These are phyloP conservation scores for Ptychadena robeensis DNA, from an alignment of 2,797 vertebrate genomes.

Conservation along the genomic window DNA sequence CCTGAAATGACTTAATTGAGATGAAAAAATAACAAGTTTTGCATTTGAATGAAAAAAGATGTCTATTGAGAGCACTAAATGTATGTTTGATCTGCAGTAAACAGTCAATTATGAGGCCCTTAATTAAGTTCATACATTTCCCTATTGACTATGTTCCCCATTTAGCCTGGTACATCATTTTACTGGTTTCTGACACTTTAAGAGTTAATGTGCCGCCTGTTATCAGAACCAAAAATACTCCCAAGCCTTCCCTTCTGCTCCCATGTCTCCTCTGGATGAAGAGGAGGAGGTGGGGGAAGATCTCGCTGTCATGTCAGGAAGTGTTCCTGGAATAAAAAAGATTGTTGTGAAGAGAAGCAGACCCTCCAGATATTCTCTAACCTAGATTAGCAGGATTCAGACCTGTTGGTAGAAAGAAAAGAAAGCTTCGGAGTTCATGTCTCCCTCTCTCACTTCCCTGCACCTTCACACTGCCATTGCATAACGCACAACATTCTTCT, in stretches of 20 bases:
- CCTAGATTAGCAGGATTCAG: conserved; percentile 69
- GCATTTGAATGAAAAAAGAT: too few species aligned
- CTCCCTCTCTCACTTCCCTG: conserved; percentile 38
- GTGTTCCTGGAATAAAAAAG: conserved; percentile 62
- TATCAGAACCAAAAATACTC: conserved; percentile 42
- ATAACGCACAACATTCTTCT: conserved; percentile 45
- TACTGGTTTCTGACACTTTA: too few species aligned
- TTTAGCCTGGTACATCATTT: too few species aligned
- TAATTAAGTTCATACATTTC: too few species aligned
- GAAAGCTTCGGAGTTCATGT: conserved; percentile 5
- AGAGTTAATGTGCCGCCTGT: neutral
- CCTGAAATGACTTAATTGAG: too few species aligned
- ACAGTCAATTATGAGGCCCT: too few species aligned
- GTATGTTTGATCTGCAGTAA: too few species aligned
- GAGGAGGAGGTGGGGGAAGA: conserved; percentile 50
- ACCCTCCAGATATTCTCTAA: conserved; percentile 70
- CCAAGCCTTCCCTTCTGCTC: conserved; percentile 8
- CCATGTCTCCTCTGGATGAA: conserved; percentile 46
- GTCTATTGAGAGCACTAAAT: too few species aligned
- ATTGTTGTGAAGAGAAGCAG: conserved; percentile 62
- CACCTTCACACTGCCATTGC: conserved; percentile 52
- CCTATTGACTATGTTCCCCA: too few species aligned
- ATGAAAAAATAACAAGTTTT: too few species aligned
- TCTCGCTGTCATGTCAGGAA: conserved; percentile 58
- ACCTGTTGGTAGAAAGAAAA: conserved; percentile 64